Percentiles rank a stretch among this genome's conserved stretches.
phyloP scores from a whole-genome alignment of 2,888 invertebrate genomes.

The Trichacis sp. region DNA sequence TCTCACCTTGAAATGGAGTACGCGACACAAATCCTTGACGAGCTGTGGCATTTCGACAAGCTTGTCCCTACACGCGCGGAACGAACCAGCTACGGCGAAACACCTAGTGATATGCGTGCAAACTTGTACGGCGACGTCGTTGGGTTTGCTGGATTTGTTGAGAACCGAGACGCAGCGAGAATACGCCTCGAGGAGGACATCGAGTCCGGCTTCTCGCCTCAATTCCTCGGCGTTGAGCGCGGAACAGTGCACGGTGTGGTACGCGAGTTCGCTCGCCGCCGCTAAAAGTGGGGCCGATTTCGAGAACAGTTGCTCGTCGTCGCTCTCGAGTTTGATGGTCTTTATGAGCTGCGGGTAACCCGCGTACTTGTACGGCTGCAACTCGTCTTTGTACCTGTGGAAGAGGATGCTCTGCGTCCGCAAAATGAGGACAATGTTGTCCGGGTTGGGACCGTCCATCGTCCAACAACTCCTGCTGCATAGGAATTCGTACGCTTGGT shows the following conservation, averaged over 20 bases:
- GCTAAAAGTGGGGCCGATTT: constrained; percentile 86
- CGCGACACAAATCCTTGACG: constrained; percentile 86
- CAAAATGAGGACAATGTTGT: constrained; percentile 92
- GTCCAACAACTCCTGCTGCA: constrained; percentile 91
- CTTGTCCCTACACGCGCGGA: constrained; percentile 88
- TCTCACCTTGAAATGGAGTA: constrained; percentile 86
- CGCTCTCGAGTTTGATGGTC: constrained; percentile 93
- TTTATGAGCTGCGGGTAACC: constrained; percentile 97
- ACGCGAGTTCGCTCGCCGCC: constrained; percentile 94
- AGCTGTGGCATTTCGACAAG: constrained; percentile 91
- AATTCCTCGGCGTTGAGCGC: constrained; percentile 98
- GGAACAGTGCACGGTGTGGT: constrained; percentile 96
- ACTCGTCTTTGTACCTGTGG: constrained; percentile 86
- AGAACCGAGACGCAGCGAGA: constrained; percentile 94
- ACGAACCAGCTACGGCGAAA: constrained; percentile 95
- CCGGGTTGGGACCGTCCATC: constrained; percentile 91
- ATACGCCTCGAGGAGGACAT: constrained; percentile 90
- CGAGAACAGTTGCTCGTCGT: constrained; percentile 92
- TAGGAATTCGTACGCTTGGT: constrained; percentile 97
- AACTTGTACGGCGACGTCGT: constrained; percentile 88
- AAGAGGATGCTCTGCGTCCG: constrained; percentile 95
- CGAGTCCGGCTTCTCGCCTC: constrained; percentile 91
- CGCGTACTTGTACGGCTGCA: constrained; percentile 97
- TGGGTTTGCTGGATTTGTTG: constrained; percentile 80
- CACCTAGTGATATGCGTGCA: constrained; percentile 92